Evolutionary conservation across 2,888 invertebrate species (phyloP).

Genomic region (Drosophila peninsularis): DNA sequence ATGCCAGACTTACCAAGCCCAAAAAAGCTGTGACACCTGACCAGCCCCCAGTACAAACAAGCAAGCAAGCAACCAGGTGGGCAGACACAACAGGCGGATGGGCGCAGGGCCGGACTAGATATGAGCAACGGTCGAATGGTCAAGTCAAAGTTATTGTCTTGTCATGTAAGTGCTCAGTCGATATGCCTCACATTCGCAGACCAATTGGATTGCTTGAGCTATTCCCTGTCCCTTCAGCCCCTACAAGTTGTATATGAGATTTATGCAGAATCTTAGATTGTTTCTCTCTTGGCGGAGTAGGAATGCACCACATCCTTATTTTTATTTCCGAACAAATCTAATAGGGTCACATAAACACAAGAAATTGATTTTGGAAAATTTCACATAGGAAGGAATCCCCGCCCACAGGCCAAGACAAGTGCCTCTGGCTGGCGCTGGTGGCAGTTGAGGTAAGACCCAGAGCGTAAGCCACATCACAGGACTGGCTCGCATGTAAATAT

Average conservation of each 20-base stretch:
- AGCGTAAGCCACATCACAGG: conserved; percentile 51
- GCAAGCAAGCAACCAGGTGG: conserved; percentile 21
- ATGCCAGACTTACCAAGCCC: conserved; percentile 9
- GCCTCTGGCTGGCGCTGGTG: not conserved
- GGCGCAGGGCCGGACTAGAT: conserved; percentile 42
- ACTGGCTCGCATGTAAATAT: conserved; percentile 70
- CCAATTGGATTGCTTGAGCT: conserved; percentile 37
- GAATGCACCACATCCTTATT: not conserved
- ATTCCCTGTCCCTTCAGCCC: conserved; percentile 41
- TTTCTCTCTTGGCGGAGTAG: not conserved
- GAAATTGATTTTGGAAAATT: not conserved
- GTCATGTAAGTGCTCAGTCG: conserved; percentile 67
- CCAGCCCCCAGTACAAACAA: conserved; percentile 32
- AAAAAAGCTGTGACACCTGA: conserved; percentile 15
- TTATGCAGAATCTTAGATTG: conserved; percentile 11
- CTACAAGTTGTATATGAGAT: conserved; percentile 18
- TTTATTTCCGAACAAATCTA: not conserved
- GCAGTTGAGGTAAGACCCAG: conserved; percentile 9
- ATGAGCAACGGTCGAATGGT: conserved; percentile 80
- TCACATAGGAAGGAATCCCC: not conserved
- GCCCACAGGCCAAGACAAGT: conserved; percentile 1
- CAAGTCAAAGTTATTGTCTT: conserved; percentile 81
- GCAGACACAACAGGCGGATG: conserved; percentile 1
- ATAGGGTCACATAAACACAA: conserved; percentile 3
- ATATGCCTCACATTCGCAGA: conserved; percentile 10